Conservation (phyloP, 1,140 invertebrate species). For the Zaprionus camerounensis region DNA sequence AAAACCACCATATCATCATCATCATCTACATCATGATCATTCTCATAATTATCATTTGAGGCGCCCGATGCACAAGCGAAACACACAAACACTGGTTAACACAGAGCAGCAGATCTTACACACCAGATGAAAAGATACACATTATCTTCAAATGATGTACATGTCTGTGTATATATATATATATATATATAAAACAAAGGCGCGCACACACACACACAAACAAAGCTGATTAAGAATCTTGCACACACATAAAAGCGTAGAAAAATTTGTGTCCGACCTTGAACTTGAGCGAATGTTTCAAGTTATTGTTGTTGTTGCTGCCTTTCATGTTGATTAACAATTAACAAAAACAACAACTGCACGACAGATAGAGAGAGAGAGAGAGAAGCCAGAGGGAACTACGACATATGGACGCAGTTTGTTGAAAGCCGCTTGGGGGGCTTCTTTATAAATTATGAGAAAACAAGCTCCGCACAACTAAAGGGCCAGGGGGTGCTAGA, state of each 20-base stretch:
- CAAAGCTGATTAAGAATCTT: slow-evolving; percentile 38
- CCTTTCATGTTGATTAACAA: slow-evolving; percentile 38
- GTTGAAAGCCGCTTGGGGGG: neutral
- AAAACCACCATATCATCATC: slow-evolving; percentile 26
- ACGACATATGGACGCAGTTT: slow-evolving; percentile 2
- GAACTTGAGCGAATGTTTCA: slow-evolving; percentile 74
- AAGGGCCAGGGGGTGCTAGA: neutral
- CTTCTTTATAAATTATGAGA: slow-evolving; percentile 34
- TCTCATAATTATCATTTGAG: slow-evolving; percentile 22
- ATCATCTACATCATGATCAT: slow-evolving; percentile 30
- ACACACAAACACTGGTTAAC: neutral
- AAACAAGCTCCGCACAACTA: slow-evolving; percentile 24
- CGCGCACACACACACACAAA: slow-evolving; percentile 6
- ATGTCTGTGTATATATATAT: neutral
- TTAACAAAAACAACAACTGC: slow-evolving; percentile 28
- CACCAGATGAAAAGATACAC: slow-evolving; percentile 12
- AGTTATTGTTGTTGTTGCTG: slow-evolving; percentile 20
- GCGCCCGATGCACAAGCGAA: slow-evolving; percentile 35
- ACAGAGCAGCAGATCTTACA: slow-evolving; percentile 1
- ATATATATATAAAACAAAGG: slow-evolving; percentile 23
- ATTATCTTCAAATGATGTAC: slow-evolving; percentile 16
- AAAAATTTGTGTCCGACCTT: slow-evolving; percentile 68
- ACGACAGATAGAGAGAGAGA: slow-evolving; percentile 8
- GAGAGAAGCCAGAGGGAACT: slow-evolving; percentile 3
- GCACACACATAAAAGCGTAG: slow-evolving; percentile 33